A percentile compares a stretch with the other conserved stretches of the same genome.
phyloP scores from a whole-genome alignment of 2,888 invertebrate genomes.

The Tipula vernalis region DNA sequence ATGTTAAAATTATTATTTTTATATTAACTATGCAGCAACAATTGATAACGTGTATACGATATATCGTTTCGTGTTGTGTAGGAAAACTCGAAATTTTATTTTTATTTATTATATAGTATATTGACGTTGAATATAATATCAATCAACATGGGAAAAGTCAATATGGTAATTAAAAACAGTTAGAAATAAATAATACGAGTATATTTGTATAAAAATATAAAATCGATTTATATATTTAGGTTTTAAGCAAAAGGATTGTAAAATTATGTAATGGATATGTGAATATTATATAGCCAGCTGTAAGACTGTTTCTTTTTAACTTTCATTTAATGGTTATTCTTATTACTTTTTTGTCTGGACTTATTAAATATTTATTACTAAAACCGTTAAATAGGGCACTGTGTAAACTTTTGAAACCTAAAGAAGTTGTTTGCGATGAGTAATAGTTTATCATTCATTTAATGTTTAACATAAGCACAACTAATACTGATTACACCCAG shows the following conservation, averaged over 20 bases:
- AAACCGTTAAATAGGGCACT: too few relatives aligned
- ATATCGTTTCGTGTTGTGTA: not conserved
- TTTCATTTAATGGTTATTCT: not conserved
- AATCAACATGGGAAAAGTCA: not conserved
- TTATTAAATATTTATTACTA: not conserved
- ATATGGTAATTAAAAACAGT: not conserved
- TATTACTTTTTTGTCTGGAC: not conserved
- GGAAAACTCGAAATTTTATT: not conserved
- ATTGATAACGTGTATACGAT: not conserved
- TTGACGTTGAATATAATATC: not conserved
- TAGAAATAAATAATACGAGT: not conserved
- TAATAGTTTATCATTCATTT: too few relatives aligned
- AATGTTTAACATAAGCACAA: too few relatives aligned
- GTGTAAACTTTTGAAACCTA: too few relatives aligned
- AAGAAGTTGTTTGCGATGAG: too few relatives aligned
- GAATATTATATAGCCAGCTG: not conserved
- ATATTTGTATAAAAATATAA: not conserved
- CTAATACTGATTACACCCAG: too few relatives aligned
- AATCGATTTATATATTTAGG: not conserved
- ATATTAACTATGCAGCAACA: not conserved
- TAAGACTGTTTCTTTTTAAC: not conserved
- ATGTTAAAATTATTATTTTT: not conserved
- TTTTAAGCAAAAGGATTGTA: not conserved
- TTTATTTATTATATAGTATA: not conserved
- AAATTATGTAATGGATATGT: not conserved